Base-by-base conservation (phyloP, 2,797 vertebrate species). In the Oreochromis grahami region DNA sequence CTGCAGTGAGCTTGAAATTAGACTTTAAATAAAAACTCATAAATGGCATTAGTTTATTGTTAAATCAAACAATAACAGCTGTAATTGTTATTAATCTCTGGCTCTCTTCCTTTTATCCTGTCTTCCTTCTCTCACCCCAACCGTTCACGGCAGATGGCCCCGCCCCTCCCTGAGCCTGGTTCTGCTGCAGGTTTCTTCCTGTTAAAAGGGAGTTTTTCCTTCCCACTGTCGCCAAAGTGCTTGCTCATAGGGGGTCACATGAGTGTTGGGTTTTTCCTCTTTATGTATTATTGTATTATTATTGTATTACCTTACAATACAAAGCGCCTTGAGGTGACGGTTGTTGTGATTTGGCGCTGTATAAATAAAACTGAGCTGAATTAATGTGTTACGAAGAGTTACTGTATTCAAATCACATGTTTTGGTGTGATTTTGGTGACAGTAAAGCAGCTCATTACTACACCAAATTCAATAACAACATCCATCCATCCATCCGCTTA, bases 281-380 rank as follows among this genome's bases (percentile, higher is more conserved):
- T 32, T 6, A 58, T 58, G 15, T 32, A 32, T 58, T 58, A 58
- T 17, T 58, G 8, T 4, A 56, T 56, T 17, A 56, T 29, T 29
- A 56, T 29, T 56, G 55, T 32, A 58, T 32, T 32, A 10, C 29
- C 15, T 58, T 58, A 58, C 3, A 58, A 17, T 0, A 56, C 4
- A 53, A 53, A 53, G 52, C 1, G 13, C 21, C 12, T 53, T 53
- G 6, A 53, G 52, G 12, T 0, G 12, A 53, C 52, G 13, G 0
- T 32, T 17, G 26, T 58, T 34, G 8, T 6, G 15, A 58, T 58
- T 58, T 34, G 56, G 29, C 0, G 29, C 15, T 34, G 0, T 58
- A 0, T 19, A 19, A 58, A 34, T 34, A 58, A 6, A 58, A 58
- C 0, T 32, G 0, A 34, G 5, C 10, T 19, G 56, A 58, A 34